phyloP scores from a whole-genome alignment of 2,113 vertebrate species.

The Dasyornis broadbenti region DNA sequence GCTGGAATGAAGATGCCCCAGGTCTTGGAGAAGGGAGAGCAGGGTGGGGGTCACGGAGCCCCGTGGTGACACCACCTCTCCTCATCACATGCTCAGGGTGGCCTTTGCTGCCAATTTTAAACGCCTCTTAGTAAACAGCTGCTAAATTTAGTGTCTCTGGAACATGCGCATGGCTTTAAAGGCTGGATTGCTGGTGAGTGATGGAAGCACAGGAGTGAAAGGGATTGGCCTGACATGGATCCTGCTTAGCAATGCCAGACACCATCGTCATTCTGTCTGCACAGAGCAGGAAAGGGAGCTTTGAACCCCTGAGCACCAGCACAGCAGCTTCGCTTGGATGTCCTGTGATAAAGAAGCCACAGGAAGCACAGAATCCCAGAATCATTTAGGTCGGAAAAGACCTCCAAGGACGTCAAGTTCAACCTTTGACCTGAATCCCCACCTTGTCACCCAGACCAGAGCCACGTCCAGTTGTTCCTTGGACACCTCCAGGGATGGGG shows the following conservation, averaged over 20 bases:
- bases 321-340: neutral
- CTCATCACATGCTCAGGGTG: neutral
- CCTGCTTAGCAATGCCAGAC: neutral
- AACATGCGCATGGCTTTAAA: neutral
- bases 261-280: neutral
- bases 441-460: neutral
- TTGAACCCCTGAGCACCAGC: neutral
- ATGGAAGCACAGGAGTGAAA: neutral
- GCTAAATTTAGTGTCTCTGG: neutral
- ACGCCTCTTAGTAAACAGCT: neutral
- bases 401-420: neutral
- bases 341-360: neutral
- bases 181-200: neutral
- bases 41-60: neutral
- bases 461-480: neutral
- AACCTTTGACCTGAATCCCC: neutral
- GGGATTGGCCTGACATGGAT: neutral
- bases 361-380: neutral
- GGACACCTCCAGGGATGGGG: neutral
- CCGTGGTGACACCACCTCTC: neutral
- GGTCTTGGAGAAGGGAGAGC: neutral
- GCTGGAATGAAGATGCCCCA: neutral
- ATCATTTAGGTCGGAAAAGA: neutral
- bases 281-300: neutral
- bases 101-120: neutral